Percentiles rank a stretch among this genome's conserved stretches.
phyloP scores from a whole-genome alignment of 2,888 invertebrate genomes.

The Mythimna ferrago region DNA sequence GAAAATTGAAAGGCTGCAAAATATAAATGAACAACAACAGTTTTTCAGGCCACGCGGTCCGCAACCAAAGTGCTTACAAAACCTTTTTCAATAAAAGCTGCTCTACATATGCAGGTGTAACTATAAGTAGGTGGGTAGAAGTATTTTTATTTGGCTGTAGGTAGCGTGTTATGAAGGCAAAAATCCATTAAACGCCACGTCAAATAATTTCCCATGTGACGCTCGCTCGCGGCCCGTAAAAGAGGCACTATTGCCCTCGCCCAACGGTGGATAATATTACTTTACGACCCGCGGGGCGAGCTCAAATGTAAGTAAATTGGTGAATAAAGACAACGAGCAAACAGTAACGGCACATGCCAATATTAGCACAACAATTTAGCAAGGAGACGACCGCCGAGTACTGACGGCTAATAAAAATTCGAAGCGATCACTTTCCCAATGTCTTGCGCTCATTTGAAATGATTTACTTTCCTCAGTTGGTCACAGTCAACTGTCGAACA shows the following conservation, averaged over 20 bases:
- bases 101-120: conserved; percentile 66
- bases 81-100: conserved; percentile 66
- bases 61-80: conserved; percentile 57
- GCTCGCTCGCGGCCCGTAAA: conserved; percentile 90
- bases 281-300: conserved; percentile 88
- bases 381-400: conserved; percentile 38
- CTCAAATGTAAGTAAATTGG: conserved; percentile 89
- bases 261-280: conserved; percentile 89
- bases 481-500: conserved; percentile 39
- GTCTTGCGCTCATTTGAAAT: conserved; percentile 57
- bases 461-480: conserved; percentile 49
- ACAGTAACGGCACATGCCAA: conserved; percentile 69
- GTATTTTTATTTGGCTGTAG: conserved; percentile 87
- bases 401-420: conserved; percentile 53
- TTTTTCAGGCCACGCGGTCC: conserved; percentile 40
- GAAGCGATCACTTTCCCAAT: conserved; percentile 48
- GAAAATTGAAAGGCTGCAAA: conserved; percentile 22
- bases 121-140: conserved; percentile 72
- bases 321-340: conserved; percentile 87
- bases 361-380: conserved; percentile 67
- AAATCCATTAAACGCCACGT: conserved; percentile 91
- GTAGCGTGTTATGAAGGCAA: conserved; percentile 90
- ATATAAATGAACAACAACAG: conserved; percentile 37
- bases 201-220: conserved; percentile 91
- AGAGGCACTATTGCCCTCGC: conserved; percentile 90